These are phyloP conservation scores for Hyppa rectilinea DNA, from an alignment of 2,888 invertebrate species.

Conservation along the genomic window DNA sequence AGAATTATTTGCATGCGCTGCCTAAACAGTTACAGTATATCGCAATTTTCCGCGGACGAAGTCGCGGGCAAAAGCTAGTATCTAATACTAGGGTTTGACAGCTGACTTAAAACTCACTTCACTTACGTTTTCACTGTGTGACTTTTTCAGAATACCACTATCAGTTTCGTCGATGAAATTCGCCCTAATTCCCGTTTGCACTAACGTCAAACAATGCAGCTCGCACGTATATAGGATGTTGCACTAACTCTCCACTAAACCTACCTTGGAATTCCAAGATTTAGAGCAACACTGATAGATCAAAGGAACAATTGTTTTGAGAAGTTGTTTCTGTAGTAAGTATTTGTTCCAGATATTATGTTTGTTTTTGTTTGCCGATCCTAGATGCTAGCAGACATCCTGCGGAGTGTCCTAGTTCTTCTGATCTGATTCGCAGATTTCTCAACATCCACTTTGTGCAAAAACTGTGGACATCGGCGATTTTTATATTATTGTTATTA, in stretches of 20 bases:
- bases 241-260: not conserved
- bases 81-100: too few relatives aligned
- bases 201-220: not conserved
- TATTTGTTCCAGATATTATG: constrained; percentile 39
- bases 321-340: constrained; percentile 18
- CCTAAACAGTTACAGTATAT: too few relatives aligned
- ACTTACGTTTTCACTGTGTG: too few relatives aligned
- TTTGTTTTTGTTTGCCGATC: constrained; percentile 43
- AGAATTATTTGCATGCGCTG: too few relatives aligned
- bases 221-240: not conserved
- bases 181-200: not conserved
- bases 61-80: too few relatives aligned
- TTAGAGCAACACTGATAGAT: constrained; percentile 22
- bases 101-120: too few relatives aligned
- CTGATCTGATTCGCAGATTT: constrained; percentile 66
- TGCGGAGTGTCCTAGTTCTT: constrained; percentile 63
- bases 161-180: too few relatives aligned
- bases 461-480: constrained; percentile 37
- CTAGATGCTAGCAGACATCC: constrained; percentile 63
- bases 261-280: not conserved
- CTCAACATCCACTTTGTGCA: constrained; percentile 62
- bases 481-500: constrained; percentile 23
- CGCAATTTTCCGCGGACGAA: too few relatives aligned
- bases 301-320: constrained; percentile 42
- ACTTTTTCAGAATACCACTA: too few relatives aligned